Conservation (phyloP, 92 coral and sea anemone species). For the Muricea muricata region DNA sequence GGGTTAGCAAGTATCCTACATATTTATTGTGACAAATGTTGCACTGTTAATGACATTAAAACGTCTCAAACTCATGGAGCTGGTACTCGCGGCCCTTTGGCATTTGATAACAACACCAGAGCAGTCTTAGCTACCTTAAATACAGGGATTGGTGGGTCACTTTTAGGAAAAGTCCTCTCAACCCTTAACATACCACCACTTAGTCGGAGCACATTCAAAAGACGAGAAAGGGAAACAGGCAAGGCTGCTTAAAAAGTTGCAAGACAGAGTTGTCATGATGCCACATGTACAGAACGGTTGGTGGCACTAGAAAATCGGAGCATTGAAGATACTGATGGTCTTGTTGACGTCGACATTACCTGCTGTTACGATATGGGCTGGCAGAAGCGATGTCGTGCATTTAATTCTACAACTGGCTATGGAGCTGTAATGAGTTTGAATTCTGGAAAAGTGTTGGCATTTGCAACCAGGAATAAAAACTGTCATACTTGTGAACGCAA, state of each 20-base stretch:
- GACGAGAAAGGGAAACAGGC: not conserved
- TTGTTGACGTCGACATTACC: slow-evolving; percentile 29
- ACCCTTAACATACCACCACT: slow-evolving; percentile 49
- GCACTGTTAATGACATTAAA: not conserved
- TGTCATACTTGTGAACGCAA: slow-evolving; percentile 36
- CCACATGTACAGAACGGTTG: not conserved
- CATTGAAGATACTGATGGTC: not conserved
- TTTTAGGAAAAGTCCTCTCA: slow-evolving; percentile 25
- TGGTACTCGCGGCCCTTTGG: slow-evolving; percentile 41
- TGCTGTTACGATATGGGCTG: slow-evolving; percentile 64
- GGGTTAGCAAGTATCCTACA: not conserved
- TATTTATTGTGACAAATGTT: not conserved
- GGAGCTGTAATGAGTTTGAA: slow-evolving; percentile 56
- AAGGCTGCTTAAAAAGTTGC: not conserved
- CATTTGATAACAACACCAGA: slow-evolving; percentile 27
- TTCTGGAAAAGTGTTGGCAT: slow-evolving; percentile 57
- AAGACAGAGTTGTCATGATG: not conserved
- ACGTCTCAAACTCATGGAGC: slow-evolving; percentile 39
- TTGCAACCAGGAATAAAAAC: slow-evolving; percentile 33
- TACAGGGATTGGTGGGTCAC: slow-evolving; percentile 30
- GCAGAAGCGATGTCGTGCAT: slow-evolving; percentile 54
- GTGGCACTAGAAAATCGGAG: not conserved
- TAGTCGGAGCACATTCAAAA: slow-evolving; percentile 43
- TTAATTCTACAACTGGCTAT: slow-evolving; percentile 58
- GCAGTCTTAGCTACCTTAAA: slow-evolving; percentile 14